Percentiles rank a stretch among this genome's conserved stretches.
Conservation (phyloP, 2,113 vertebrate genomes). For the Himantopus leucocephalus region DNA sequence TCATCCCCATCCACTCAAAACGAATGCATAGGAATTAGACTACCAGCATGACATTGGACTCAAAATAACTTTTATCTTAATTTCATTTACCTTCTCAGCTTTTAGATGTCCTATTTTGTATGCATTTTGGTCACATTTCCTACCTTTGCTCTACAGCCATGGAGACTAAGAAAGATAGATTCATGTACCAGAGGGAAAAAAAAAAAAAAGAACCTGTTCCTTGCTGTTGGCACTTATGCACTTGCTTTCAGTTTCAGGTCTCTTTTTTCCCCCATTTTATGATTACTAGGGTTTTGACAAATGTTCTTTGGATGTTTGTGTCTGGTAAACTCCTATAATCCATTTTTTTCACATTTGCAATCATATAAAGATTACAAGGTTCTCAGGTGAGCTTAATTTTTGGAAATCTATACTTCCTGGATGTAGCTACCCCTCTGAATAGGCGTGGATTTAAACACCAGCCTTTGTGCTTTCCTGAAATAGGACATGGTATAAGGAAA, state of each 20-base stretch:
- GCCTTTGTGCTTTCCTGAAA: background rate
- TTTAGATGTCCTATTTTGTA: background rate
- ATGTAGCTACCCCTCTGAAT: background rate
- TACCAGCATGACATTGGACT: background rate
- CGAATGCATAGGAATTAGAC: background rate
- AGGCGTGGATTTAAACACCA: background rate
- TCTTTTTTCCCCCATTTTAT: background rate
- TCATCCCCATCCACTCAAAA: background rate
- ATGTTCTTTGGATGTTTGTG: background rate
- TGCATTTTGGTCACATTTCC: background rate
- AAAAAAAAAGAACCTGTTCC: too few relatives aligned
- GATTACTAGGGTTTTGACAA: background rate
- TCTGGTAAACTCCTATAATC: background rate
- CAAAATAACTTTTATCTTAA: background rate
- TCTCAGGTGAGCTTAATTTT: background rate
- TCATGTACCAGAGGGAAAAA: background rate
- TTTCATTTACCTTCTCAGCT: background rate
- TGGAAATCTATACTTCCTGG: background rate
- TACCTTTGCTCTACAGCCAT: background rate
- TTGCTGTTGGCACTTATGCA: fast-evolving
- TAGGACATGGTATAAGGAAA: background rate
- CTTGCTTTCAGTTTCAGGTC: background rate
- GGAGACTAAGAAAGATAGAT: background rate
- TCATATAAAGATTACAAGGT: background rate
- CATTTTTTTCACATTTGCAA: background rate